phyloP scores from a whole-genome alignment of 1,140 invertebrate species.

The Cyphomyrmex costatus region DNA sequence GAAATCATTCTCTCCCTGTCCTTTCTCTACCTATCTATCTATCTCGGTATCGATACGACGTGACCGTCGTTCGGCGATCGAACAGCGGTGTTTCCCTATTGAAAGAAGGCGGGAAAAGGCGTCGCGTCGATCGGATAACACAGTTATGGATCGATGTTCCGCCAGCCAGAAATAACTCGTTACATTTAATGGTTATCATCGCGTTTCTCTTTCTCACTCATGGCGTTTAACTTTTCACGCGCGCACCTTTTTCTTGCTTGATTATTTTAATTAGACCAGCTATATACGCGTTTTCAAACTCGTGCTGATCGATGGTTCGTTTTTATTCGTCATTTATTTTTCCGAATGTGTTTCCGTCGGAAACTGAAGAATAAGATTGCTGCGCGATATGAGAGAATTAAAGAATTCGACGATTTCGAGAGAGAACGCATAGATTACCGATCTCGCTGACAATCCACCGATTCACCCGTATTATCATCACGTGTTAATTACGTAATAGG shows the following conservation, averaged over 20 bases:
- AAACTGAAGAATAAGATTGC: not conserved
- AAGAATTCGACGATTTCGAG: not conserved
- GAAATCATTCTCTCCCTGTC: not conserved
- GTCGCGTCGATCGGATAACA: conserved; percentile 60
- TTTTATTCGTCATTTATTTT: not conserved
- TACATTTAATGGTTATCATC: conserved; percentile 63
- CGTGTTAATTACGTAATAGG: conserved; percentile 70
- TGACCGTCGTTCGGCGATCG: not conserved
- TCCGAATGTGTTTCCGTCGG: not conserved
- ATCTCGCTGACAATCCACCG: conserved; percentile 37
- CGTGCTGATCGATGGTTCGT: too few relatives aligned
- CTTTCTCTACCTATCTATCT: not conserved
- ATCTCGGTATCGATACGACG: conserved; percentile 14
- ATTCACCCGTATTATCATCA: conserved; percentile 31
- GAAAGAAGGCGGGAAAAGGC: conserved; percentile 66
- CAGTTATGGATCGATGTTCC: conserved; percentile 56
- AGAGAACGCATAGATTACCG: not conserved
- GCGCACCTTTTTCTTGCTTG: conserved; percentile 31
- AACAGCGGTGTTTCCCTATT: not conserved
- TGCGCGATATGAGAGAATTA: not conserved
- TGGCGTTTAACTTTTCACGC: conserved; percentile 32
- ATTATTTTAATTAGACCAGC: conserved; percentile 40
- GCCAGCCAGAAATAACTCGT: conserved; percentile 56
- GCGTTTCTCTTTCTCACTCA: not conserved
- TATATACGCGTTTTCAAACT: not conserved